Conservation (phyloP, 2,888 invertebrate species). For the Apamea crenata region DNA sequence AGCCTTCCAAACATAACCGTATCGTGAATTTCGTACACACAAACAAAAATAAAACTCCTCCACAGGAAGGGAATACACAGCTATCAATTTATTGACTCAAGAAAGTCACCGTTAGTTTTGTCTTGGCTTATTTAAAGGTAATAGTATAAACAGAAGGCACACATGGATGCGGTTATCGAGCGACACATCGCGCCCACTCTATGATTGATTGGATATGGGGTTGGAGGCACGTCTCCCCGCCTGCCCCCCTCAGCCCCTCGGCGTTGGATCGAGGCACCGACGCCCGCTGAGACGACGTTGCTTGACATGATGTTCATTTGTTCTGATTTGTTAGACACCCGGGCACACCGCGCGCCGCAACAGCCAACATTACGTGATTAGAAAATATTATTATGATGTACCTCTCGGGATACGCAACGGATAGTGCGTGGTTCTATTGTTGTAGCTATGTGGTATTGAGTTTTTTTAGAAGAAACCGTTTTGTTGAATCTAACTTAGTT, state of each 20-base stretch:
- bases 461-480: background rate
- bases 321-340: conserved; percentile 83
- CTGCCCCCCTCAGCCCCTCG: conserved; percentile 46
- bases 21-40: background rate
- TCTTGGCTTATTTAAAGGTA: conserved; percentile 61
- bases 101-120: conserved; percentile 22
- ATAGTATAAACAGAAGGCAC: conserved; percentile 65
- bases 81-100: conserved; percentile 3
- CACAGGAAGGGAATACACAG: background rate
- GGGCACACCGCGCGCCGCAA: conserved; percentile 69
- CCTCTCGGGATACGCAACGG: conserved; percentile 57
- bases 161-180: conserved; percentile 70
- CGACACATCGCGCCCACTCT: conserved; percentile 73
- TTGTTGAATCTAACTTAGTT: background rate
- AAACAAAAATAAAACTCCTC: conserved; percentile 4
- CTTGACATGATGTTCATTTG: conserved; percentile 84
- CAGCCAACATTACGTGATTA: conserved; percentile 78
- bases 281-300: conserved; percentile 80
- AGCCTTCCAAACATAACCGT: background rate
- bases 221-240: conserved; percentile 53
- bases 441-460: background rate
- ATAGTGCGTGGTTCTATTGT: conserved; percentile 40
- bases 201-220: conserved; percentile 81
- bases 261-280: conserved; percentile 62
- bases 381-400: conserved; percentile 73